phyloP scores from a whole-genome alignment of 2,797 vertebrate genomes.

The Alca torda region DNA sequence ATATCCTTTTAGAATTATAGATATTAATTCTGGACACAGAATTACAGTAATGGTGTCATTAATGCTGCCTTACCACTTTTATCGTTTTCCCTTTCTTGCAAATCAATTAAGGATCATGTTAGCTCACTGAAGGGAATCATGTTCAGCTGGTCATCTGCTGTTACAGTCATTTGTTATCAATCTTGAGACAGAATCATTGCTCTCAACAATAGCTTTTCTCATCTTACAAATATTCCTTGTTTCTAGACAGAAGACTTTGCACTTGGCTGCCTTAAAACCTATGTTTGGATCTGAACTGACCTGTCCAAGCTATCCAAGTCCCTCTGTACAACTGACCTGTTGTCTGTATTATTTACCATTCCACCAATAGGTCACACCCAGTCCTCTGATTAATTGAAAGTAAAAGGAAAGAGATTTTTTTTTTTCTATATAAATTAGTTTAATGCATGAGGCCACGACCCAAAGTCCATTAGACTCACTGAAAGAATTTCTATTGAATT shows the following conservation, averaged over 20 bases:
- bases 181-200: conserved; percentile 6
- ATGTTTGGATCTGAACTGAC: conserved; percentile 1
- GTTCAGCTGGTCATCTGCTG: neutral
- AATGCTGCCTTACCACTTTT: neutral
- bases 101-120: conserved; percentile 42
- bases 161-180: neutral
- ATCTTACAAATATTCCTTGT: conserved; percentile 4
- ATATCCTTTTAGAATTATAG: neutral
- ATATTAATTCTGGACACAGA: conserved; percentile 8
- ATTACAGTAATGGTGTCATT: conserved; percentile 9
- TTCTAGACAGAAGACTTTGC: conserved; percentile 20
- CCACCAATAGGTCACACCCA: conserved; percentile 34
- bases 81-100: neutral
- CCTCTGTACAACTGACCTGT: neutral
- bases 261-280: conserved; percentile 3
- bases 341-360: conserved; percentile 57
- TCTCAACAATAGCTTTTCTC: neutral
- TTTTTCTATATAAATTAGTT: conserved; percentile 48
- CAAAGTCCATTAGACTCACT: conserved; percentile 49
- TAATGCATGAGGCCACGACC: conserved; percentile 42
- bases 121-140: neutral
- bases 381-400: conserved; percentile 47
- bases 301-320: neutral
- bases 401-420: conserved; percentile 57
- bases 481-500: conserved; percentile 42